phyloP scores from a whole-genome alignment of 2,113 vertebrate genomes.

The Marcusenius ussheri region DNA sequence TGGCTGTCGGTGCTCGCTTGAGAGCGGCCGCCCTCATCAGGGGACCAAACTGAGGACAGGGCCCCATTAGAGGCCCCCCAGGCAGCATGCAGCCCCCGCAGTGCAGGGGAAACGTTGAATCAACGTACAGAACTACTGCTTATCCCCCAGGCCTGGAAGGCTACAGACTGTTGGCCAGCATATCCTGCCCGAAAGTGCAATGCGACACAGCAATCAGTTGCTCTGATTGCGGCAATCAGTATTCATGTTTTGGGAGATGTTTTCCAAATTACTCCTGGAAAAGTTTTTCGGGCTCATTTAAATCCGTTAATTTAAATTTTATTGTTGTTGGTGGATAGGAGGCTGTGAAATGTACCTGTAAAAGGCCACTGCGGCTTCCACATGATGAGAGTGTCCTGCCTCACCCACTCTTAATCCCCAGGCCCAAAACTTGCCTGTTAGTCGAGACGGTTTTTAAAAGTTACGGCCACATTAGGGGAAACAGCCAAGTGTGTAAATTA shows the following conservation, averaged over 20 bases:
- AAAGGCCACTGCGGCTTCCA: not conserved
- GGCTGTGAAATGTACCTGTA: not conserved
- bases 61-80: not conserved
- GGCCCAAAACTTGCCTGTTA: not conserved
- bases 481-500: not conserved
- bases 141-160: too few species aligned
- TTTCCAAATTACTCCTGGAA: slow-evolving; percentile 11
- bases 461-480: not conserved
- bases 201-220: not conserved
- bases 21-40: not conserved
- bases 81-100: not conserved
- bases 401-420: not conserved
- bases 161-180: not conserved
- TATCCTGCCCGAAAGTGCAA: not conserved
- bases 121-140: not conserved
- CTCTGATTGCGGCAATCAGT: slow-evolving; percentile 1
- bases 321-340: not conserved
- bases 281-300: slow-evolving; percentile 10
- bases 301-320: slow-evolving; percentile 13
- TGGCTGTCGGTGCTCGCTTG: slow-evolving; percentile 22
- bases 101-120: not conserved
- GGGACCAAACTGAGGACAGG: not conserved
- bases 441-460: not conserved
- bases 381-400: not conserved
- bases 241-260: slow-evolving; percentile 16